Evolutionary conservation across 2,797 vertebrate genomes (phyloP).

Genomic region (Manis pentadactyla): DNA sequence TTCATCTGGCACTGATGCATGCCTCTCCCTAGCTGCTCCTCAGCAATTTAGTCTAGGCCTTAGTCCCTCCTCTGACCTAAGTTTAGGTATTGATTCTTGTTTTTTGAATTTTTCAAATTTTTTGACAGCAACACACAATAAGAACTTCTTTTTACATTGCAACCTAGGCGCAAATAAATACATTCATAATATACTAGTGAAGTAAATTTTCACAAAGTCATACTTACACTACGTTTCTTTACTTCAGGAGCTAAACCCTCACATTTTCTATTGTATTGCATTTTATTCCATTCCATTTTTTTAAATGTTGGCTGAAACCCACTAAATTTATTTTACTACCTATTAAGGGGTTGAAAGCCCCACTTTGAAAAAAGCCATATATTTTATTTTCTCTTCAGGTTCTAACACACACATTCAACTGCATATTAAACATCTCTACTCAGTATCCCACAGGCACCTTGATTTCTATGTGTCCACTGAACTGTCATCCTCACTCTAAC

Average conservation of each 20-base stretch:
- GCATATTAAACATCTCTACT: neutral
- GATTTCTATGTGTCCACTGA: neutral
- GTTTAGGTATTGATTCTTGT: neutral
- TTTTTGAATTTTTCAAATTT: neutral
- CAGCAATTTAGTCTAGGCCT: neutral
- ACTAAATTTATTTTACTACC: neutral
- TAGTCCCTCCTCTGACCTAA: neutral
- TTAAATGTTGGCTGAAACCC: neutral
- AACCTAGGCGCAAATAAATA: neutral
- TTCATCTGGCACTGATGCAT: neutral
- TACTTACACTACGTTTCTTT: neutral
- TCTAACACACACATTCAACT: neutral
- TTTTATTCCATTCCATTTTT: conserved; percentile 13
- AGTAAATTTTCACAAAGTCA: neutral
- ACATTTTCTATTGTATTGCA: neutral
- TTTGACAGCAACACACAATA: neutral
- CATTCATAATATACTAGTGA: neutral
- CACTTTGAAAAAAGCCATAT: neutral
- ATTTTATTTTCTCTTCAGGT: neutral
- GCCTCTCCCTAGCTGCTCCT: neutral
- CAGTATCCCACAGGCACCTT: neutral
- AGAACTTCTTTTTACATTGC: neutral
- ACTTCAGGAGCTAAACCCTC: neutral
- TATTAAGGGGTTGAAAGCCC: neutral
- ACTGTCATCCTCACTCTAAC: neutral